phyloP scores from a whole-genome alignment of 1,140 invertebrate species.

The Himalopsyche phryganea region DNA sequence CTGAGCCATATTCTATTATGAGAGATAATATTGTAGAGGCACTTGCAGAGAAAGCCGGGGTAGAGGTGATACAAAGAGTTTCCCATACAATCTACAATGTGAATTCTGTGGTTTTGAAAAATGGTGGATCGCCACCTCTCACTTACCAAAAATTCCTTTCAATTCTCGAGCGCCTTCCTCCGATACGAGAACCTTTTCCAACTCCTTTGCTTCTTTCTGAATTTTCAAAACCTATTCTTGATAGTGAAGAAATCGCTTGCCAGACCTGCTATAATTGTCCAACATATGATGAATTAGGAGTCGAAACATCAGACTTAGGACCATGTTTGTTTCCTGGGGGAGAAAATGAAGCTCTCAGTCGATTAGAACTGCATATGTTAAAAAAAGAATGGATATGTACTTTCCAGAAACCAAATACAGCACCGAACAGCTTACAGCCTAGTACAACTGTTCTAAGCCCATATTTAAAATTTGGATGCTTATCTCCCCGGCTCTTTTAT shows the following conservation, averaged over 20 bases:
- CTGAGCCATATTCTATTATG: conserved; percentile 63
- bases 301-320: conserved; percentile 45
- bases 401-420: conserved; percentile 73
- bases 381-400: conserved; percentile 66
- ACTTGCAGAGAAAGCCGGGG: conserved; percentile 55
- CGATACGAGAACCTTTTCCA: conserved; percentile 50
- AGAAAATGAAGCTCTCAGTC: conserved; percentile 64
- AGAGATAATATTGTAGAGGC: conserved; percentile 62
- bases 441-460: conserved; percentile 72
- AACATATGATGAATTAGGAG: conserved; percentile 57
- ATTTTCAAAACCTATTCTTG: conserved; percentile 46
- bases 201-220: conserved; percentile 46
- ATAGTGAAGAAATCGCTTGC: conserved; percentile 47
- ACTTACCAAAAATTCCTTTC: conserved; percentile 70
- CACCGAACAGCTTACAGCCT: conserved; percentile 66
- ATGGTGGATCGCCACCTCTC: conserved; percentile 62
- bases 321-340: conserved; percentile 61
- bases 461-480: conserved; percentile 71
- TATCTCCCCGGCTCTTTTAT: conserved; percentile 65
- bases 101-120: conserved; percentile 60
- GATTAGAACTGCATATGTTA: conserved; percentile 58
- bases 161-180: conserved; percentile 56
- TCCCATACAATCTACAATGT: conserved; percentile 72
- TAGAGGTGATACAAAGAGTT: conserved; percentile 59
- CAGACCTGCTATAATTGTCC: conserved; percentile 56